Base-by-base conservation (phyloP, 2,888 invertebrate genomes). In the Ectemnius cavifrons region DNA sequence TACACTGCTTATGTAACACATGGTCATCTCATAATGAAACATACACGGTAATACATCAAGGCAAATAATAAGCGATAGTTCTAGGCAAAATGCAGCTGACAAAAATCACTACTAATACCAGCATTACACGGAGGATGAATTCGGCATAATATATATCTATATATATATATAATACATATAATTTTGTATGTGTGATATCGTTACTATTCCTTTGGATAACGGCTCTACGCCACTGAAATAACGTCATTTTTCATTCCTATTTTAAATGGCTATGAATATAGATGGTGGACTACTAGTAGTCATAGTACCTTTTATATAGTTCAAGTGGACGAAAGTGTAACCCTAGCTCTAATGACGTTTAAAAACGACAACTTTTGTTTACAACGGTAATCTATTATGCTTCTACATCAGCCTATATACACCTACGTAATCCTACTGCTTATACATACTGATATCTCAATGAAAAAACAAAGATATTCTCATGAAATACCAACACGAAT, bases 111-210 rank as follows among this genome's bases (percentile, higher is more conserved):
- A 67, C 52, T 72, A 61, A 28, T 66, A 64, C 27, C 58, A 63
- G 37, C 68, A 60, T 27, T 71, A 66, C 46, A 62, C 37, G 49
- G 16, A 5, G 67, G 47, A 67, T 23, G 70, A 37, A 8, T 37
- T 37, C 8, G 45, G 56, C 52, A 59, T 67, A 72, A 37, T 37
- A 37, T 37, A 11, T 37, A 11, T 47, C 66, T 67, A 58, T 23
- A 23, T 23, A 23, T 23, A 23, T 23, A 23, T 23, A 3, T 20
- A 2, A 20, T 20, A 20, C 2, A 23, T 23, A 23, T 23, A 23
- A 23, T 63, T 63, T 73, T 76, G 73, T 76, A 77, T 72, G 72
- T 73, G 63, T 57, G 66, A 76, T 69, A 37, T 37, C 37, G 11
- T 37, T 37, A 37, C 37, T 37, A 37, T 37, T 37, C 37, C 37